phyloP scores from a whole-genome alignment of 2,797 vertebrate species.

The Hippopotamyrus pictus region DNA sequence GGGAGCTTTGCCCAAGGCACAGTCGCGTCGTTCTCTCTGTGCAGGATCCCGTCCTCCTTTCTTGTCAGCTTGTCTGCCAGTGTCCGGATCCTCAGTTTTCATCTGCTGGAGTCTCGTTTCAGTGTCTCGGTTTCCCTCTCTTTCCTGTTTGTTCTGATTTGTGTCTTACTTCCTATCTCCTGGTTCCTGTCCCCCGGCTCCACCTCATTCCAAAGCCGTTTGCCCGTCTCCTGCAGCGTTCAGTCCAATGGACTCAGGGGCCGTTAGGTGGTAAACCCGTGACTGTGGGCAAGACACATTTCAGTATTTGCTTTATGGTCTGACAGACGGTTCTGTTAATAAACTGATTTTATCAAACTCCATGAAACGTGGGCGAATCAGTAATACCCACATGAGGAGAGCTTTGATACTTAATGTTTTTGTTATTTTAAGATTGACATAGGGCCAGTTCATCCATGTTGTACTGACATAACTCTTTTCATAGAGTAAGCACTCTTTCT shows the following conservation, averaged over 20 bases:
- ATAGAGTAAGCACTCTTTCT: not conserved
- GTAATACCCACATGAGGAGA: not conserved
- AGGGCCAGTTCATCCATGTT: not conserved
- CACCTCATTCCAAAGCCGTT: not conserved
- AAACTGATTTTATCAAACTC: not conserved
- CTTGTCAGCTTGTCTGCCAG: not conserved
- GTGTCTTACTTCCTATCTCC: not conserved
- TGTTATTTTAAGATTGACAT: not conserved
- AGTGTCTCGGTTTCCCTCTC: not conserved
- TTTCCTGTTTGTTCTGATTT: conserved; percentile 1
- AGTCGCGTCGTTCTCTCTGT: not conserved
- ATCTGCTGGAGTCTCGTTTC: not conserved
- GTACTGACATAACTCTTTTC: not conserved
- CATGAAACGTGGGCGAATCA: not conserved
- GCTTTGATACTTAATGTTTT: not conserved
- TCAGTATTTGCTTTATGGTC: not conserved
- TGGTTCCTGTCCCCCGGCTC: not conserved
- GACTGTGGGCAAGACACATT: not conserved
- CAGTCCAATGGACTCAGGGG: not conserved
- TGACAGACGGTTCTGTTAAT: not conserved
- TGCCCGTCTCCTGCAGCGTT: not conserved
- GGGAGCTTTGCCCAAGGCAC: not conserved
- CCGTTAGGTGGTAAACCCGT: not conserved
- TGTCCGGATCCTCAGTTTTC: not conserved
- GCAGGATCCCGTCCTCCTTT: not conserved